Conservation (phyloP, 2,797 vertebrate genomes). For the Lutra lutra region DNA sequence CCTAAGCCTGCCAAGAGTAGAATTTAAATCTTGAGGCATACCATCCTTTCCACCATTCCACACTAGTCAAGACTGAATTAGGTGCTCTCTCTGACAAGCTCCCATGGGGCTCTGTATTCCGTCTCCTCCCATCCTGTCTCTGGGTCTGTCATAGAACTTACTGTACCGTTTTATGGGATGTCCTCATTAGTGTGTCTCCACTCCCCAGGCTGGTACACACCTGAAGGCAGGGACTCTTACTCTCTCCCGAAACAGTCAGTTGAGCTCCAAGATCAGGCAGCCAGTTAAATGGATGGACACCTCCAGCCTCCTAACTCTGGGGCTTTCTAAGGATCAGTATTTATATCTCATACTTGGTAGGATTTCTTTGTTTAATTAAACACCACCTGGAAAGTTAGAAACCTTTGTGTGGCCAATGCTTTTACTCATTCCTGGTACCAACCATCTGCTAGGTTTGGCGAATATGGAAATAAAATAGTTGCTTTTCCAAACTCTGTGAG, state of each 20-base stretch:
- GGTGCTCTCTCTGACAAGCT: neutral
- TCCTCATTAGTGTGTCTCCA: neutral
- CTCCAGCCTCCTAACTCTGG: neutral
- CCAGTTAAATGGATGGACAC: neutral
- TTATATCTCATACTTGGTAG: neutral
- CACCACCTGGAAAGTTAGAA: conserved; percentile 10
- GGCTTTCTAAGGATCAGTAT: neutral
- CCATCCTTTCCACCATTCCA: neutral
- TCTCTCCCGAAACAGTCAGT: neutral
- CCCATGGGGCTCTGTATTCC: neutral
- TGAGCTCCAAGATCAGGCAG: neutral
- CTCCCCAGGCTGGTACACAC: neutral
- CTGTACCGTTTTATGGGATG: neutral
- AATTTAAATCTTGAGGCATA: neutral
- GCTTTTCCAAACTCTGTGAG: neutral
- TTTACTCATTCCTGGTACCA: conserved; percentile 50
- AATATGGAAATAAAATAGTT: neutral
- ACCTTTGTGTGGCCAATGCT: conserved; percentile 29
- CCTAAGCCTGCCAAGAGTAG: neutral
- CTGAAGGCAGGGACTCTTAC: neutral
- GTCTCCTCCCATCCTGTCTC: no score
- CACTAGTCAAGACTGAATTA: neutral
- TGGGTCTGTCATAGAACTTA: neutral
- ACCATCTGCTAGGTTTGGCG: neutral
- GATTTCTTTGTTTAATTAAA: conserved; percentile 23